Percentiles rank a stretch among this genome's conserved stretches.
These are phyloP conservation scores for Clinocottus analis DNA, from an alignment of 2,113 vertebrate genomes.

Conservation along the genomic window DNA sequence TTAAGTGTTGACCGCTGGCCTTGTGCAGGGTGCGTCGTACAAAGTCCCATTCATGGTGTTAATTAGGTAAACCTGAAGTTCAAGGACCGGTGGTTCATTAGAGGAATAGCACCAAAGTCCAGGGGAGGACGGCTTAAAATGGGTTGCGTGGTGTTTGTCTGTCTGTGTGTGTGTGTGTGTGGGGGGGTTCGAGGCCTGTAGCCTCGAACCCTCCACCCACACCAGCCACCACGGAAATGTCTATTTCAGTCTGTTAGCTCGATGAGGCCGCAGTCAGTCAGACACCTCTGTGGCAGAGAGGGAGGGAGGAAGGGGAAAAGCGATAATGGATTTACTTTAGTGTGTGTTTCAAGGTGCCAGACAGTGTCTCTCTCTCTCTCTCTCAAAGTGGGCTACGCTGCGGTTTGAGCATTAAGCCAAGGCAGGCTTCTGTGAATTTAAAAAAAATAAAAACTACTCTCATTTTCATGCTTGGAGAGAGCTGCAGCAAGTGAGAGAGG, in stretches of 20 bases:
- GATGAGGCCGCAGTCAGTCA: constrained; percentile 59
- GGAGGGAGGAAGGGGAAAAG: constrained; percentile 34
- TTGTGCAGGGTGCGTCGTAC: constrained; percentile 38
- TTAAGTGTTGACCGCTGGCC: constrained; percentile 35
- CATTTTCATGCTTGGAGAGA: constrained; percentile 66
- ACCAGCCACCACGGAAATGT: constrained; percentile 38
- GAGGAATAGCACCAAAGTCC: constrained; percentile 38
- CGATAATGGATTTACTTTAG: constrained; percentile 70
- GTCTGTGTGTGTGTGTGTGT: constrained; percentile 10
- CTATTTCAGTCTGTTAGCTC: constrained; percentile 63
- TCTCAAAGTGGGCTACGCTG: constrained; percentile 41
- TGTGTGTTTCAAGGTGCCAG: constrained; percentile 73
- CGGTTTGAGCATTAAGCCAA: constrained; percentile 60
- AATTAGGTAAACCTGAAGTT: constrained; percentile 55
- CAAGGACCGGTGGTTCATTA: constrained; percentile 42
- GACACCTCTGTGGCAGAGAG: constrained; percentile 50
- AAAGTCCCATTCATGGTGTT: constrained; percentile 67
- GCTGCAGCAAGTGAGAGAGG: constrained; percentile 55
- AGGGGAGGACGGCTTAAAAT: constrained; percentile 18
- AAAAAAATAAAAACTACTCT: constrained; percentile 32
- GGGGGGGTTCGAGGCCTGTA: no score
- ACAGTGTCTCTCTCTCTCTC: constrained; percentile 40
- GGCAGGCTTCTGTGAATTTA: constrained; percentile 40
- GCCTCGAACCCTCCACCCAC: no score
- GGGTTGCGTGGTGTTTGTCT: constrained; percentile 9